phyloP scores from a whole-genome alignment of 2,797 vertebrate genomes.

The Crax fasciolata region DNA sequence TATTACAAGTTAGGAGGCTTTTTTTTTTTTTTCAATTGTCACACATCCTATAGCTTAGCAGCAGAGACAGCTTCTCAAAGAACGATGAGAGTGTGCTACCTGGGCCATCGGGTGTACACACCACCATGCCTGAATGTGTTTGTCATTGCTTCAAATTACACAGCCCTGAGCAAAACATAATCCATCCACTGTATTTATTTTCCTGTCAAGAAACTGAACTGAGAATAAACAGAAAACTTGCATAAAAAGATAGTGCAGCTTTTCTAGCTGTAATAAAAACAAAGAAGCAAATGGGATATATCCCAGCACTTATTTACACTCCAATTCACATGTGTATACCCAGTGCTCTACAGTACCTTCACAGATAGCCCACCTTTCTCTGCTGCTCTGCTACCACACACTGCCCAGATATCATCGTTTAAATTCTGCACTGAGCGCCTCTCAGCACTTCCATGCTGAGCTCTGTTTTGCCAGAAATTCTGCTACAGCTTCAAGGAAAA shows the following conservation, averaged over 20 bases:
- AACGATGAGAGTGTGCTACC: accelerated
- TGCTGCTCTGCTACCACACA: not conserved
- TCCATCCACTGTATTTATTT: not conserved
- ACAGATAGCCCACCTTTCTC: not conserved
- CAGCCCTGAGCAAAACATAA: not conserved
- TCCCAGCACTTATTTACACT: not conserved
- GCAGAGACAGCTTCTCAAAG: not conserved
- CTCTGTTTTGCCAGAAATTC: not conserved
- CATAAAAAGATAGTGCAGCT: constrained; percentile 15
- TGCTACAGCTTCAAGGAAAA: not conserved
- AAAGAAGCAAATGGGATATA: not conserved
- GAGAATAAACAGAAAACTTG: not conserved
- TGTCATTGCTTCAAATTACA: not conserved
- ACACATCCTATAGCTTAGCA: accelerated
- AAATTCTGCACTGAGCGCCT: not conserved
- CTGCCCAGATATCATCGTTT: not conserved
- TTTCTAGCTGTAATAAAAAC: not conserved
- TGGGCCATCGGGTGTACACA: not conserved
- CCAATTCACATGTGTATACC: not conserved
- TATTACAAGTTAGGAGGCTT: not conserved
- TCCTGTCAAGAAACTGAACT: not conserved
- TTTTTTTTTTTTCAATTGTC: not conserved
- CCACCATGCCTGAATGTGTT: not conserved
- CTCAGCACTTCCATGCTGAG: not conserved
- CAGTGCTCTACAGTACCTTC: not conserved